These are phyloP conservation scores for Venustaconcha ellipsiformis DNA, from an alignment of 1,140 invertebrate species.

Conservation along the genomic window DNA sequence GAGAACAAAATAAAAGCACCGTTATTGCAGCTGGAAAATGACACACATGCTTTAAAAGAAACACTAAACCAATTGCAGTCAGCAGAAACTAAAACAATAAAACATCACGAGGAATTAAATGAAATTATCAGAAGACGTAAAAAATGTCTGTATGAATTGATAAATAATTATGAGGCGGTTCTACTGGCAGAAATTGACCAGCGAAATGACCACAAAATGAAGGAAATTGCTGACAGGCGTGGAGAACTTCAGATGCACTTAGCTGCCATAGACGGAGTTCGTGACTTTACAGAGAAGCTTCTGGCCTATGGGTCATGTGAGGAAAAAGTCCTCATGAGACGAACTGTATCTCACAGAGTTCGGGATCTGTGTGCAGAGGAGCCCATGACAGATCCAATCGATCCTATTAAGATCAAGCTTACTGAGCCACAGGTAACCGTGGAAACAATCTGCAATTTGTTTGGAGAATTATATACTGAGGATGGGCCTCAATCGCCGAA, in stretches of 20 bases:
- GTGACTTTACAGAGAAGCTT: slow-evolving; percentile 58
- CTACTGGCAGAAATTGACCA: slow-evolving; percentile 52
- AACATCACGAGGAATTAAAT: slow-evolving; percentile 42
- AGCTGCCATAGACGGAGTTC: slow-evolving; percentile 53
- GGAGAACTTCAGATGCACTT: slow-evolving; percentile 46
- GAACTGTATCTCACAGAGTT: slow-evolving; percentile 55
- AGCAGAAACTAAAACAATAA: too few relatives aligned
- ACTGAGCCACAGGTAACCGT: slow-evolving; percentile 53
- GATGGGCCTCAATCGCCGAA: slow-evolving; percentile 2
- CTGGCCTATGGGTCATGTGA: slow-evolving; percentile 57
- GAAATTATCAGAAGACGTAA: slow-evolving; percentile 44
- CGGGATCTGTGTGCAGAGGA: slow-evolving; percentile 57
- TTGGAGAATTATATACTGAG: slow-evolving; percentile 45
- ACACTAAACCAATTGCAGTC: slow-evolving; percentile 25
- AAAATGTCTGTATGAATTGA: slow-evolving; percentile 49
- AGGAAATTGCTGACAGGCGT: slow-evolving; percentile 40
- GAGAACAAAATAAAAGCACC: slow-evolving; percentile 57
- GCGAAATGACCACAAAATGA: slow-evolving; percentile 42
- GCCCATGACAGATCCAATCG: slow-evolving; percentile 34
- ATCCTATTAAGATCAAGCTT: slow-evolving; percentile 36
- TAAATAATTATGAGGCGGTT: slow-evolving; percentile 52
- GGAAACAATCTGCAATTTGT: slow-evolving; percentile 58
- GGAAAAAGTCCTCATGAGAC: slow-evolving; percentile 57
- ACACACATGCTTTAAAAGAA: slow-evolving; percentile 40
- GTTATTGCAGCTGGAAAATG: slow-evolving; percentile 46